These are phyloP conservation scores for Aphelocoma californica DNA, from an alignment of 2,797 vertebrate species.

Conservation along the genomic window DNA sequence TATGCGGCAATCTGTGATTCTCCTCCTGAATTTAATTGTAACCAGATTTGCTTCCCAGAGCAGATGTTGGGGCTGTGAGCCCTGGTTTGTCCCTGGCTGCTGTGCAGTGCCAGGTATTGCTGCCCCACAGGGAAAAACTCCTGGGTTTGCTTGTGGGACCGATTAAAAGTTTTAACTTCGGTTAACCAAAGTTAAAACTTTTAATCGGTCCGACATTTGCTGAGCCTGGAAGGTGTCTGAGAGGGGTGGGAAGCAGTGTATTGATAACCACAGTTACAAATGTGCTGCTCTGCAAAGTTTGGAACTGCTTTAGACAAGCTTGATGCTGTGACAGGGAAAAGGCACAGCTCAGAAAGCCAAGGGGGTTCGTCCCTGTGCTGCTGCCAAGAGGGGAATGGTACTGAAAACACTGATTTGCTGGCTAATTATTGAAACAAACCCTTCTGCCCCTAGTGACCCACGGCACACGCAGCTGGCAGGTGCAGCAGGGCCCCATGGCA, in stretches of 20 bases:
- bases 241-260: neutral
- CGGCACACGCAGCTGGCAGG: conserved; percentile 26
- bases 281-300: neutral
- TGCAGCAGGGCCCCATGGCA: conserved; percentile 71
- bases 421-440: conserved; percentile 11
- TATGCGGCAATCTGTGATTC: neutral
- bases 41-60: neutral
- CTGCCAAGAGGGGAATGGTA: neutral
- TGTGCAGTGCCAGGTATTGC: neutral
- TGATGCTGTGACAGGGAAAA: neutral
- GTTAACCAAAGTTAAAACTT: too few relatives aligned
- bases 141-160: neutral
- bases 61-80: neutral
- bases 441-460: conserved; percentile 34
- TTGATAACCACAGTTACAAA: neutral
- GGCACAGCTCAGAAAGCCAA: neutral
- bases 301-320: neutral
- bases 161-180: too few relatives aligned
- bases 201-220: neutral
- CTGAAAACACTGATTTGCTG: neutral
- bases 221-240: neutral
- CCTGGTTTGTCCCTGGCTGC: neutral
- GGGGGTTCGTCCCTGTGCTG: neutral
- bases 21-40: neutral
- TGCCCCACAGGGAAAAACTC: neutral